These are phyloP conservation scores for Prionailurus viverrinus DNA, from an alignment of 2,113 vertebrate species.

Conservation along the genomic window DNA sequence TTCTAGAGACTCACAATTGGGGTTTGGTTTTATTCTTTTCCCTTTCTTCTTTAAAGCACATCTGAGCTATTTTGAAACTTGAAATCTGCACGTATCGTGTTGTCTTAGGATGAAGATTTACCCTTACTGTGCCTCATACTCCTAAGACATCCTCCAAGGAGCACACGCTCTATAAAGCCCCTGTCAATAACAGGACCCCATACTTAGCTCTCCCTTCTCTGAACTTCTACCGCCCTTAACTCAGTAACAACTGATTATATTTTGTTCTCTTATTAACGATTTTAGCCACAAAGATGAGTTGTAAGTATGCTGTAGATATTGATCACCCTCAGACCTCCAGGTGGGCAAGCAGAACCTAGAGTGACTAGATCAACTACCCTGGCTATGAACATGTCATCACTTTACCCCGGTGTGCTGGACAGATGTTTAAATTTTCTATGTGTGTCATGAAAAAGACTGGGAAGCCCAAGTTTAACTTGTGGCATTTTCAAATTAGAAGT, in stretches of 20 bases:
- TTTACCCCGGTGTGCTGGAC: neutral
- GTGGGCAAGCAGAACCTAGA: neutral
- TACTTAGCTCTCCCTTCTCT: neutral
- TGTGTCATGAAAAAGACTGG: neutral
- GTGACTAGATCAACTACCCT: neutral
- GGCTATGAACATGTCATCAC: neutral
- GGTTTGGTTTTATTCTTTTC: neutral
- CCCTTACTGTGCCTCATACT: neutral
- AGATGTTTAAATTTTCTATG: constrained; percentile 54
- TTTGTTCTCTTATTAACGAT: neutral
- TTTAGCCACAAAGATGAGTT: neutral
- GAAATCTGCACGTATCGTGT: neutral
- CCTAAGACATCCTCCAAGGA: neutral
- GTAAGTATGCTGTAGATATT: neutral
- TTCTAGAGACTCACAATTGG: neutral
- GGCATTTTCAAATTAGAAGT: constrained; percentile 43
- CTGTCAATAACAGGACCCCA: neutral
- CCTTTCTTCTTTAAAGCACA: neutral
- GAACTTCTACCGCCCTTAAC: neutral
- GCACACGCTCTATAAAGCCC: neutral
- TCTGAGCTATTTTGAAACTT: constrained; percentile 15
- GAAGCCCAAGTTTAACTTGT: constrained; percentile 10
- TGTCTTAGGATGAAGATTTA: neutral
- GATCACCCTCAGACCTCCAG: neutral
- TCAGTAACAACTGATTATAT: constrained; percentile 5